Percentiles rank a stretch among this genome's conserved stretches.
Evolutionary conservation across 2,797 vertebrate species (phyloP).

Genomic region (Fistularia tabacaria): DNA sequence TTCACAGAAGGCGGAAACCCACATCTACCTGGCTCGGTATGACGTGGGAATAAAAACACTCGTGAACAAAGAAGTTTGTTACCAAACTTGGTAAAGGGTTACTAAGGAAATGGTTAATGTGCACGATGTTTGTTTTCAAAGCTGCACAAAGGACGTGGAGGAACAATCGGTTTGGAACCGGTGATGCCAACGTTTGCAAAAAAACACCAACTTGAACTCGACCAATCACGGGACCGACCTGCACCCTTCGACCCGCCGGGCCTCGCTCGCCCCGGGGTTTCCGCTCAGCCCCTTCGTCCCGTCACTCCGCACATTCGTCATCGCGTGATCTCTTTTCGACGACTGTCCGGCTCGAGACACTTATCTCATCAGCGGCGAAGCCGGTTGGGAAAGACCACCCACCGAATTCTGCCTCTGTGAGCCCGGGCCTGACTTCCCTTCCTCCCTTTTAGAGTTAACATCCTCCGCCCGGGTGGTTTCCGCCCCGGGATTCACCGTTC

Average conservation of each 20-base stretch:
- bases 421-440: constrained; percentile 22
- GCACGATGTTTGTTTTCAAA: too few species aligned
- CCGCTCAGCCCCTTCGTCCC: constrained; percentile 36
- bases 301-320: constrained; percentile 49
- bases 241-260: constrained; percentile 29
- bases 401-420: constrained; percentile 33
- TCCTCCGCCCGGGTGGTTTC: constrained; percentile 40
- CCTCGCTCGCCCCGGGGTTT: constrained; percentile 26
- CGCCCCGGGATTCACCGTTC: constrained; percentile 40
- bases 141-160: too few species aligned
- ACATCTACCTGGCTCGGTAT: background rate
- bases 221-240: too few species aligned
- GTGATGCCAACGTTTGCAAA: background rate
- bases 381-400: constrained; percentile 45
- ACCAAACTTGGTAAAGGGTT: too few species aligned
- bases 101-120: too few species aligned
- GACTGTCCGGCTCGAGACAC: constrained; percentile 33
- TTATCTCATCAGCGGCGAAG: constrained; percentile 46
- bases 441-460: constrained; percentile 34
- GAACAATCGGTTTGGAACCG: too few species aligned
- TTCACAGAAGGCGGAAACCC: constrained; percentile 33
- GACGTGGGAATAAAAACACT: too few species aligned
- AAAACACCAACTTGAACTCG: constrained; percentile 2
- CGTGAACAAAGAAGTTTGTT: too few species aligned
- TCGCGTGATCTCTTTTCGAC: constrained; percentile 44